Base-by-base conservation (phyloP, 2,888 invertebrate species). In the Ennomos fuscantarius region DNA sequence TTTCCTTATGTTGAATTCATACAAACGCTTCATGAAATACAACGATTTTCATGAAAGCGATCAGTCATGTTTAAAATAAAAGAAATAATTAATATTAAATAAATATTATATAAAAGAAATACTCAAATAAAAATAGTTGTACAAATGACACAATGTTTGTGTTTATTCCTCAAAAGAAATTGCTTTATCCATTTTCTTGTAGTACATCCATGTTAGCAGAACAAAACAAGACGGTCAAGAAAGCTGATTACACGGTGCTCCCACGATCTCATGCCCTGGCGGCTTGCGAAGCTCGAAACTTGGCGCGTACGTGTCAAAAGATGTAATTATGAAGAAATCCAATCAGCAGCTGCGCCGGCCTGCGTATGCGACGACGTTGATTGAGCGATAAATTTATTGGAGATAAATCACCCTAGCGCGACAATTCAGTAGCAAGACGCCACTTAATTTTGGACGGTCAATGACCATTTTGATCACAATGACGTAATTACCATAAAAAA, bases 251-350 rank as follows among this genome's bases (percentile, higher is more conserved):
- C 81, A 89, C 86, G 87, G 86, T 88, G 89, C 87, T 91, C 91
- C 89, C 91, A 91, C 91, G 91, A 87, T 89, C 90, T 83, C 86
- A 70, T 86, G 87, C 79, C 87, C 87, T 79, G 84, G 79, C 87
- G 81, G 83, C 82, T 79, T 75, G 82, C 75, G 79, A 81, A 82
- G 89, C 85, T 89, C 87, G 86, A 90, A 90, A 87, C 90, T 89
- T 91, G 86, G 86, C 89, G 86, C 86, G 83, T 86, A 88, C 89
- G 84, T 88, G 91, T 92, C 91, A 91, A 91, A 92, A 91, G 88
- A 90, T 89, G 89, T 92, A 92, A 92, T 92, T 92, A 91, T 88
- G 88, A 90, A 88, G 89, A 89, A 91, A 92, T 87, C 89, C 91
- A 92, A 92, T 92, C 91, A 92, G 82, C 84, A 79, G 77, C 73